phyloP scores from a whole-genome alignment of 1,140 invertebrate genomes.

The Bombus soroeensis region DNA sequence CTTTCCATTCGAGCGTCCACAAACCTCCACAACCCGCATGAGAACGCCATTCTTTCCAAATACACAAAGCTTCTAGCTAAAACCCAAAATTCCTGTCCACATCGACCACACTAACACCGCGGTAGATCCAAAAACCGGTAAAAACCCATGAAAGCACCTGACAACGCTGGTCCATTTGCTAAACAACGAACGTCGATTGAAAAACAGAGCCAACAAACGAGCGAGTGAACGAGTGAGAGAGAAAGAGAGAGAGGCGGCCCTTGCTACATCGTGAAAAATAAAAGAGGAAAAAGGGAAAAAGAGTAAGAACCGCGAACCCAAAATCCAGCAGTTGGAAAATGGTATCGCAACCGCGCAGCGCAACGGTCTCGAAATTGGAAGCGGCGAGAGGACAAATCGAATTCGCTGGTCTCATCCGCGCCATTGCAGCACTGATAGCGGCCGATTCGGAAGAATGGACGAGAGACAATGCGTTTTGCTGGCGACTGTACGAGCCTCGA shows the following conservation, averaged over 20 bases:
- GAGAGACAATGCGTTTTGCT: slow-evolving; percentile 55
- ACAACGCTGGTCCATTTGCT: not conserved
- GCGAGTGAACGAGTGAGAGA: not conserved
- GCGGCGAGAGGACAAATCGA: slow-evolving; percentile 31
- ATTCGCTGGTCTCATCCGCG: not conserved
- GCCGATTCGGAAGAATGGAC: slow-evolving; percentile 7
- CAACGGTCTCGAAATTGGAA: slow-evolving; percentile 12
- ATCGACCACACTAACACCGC: not conserved
- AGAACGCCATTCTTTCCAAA: not conserved
- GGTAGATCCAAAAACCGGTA: too few relatives aligned
- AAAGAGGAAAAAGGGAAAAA: too few relatives aligned
- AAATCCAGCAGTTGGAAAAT: not conserved
- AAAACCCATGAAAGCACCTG: not conserved
- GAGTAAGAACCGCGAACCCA: not conserved
- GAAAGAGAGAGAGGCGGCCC: not conserved
- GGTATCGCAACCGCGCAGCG: not conserved
- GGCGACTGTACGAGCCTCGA: slow-evolving; percentile 69
- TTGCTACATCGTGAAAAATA: not conserved
- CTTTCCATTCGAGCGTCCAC: not conserved
- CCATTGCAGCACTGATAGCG: slow-evolving; percentile 3
- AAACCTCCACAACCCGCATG: too few relatives aligned
- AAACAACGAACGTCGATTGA: not conserved
- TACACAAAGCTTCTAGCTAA: not conserved
- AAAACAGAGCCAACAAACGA: not conserved
- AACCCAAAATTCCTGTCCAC: not conserved